Base-by-base conservation (phyloP, 2,888 invertebrate genomes). In the Amiota minor region DNA sequence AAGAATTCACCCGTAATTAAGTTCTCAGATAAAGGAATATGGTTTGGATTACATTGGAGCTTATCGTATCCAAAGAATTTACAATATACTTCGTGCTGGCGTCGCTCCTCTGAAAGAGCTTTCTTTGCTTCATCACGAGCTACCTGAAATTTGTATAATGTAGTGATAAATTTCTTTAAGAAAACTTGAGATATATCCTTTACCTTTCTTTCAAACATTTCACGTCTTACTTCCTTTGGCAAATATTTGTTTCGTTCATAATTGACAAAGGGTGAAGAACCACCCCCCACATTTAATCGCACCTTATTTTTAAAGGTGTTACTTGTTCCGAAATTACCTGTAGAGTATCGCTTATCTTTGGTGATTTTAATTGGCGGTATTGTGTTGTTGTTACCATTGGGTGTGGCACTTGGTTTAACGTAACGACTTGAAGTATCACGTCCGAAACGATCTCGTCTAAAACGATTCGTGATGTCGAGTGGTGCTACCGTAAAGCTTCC, bases 61-160 rank as follows among this genome's bases (percentile, higher is more conserved):
- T 88, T 84, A 78, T 90, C 89, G 1, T 87, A 78, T 0, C 89
- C 89, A 77, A 89, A 90, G 76, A 88, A 89, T 59, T 87, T 83
- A 72, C 89, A 90, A 76, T 89, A 89, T 9, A 83, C 80, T 64
- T 89, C 89, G 50, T 89, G 89, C 75, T 88, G 87, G 0, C 87
- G 84, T 70, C 86, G 85, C 72, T 88, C 87, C 76, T 87, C 88
- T 18, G 87, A 82, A 23, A 87, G 82, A 18, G 88, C 88, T 73
- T 88, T 89, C 76, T 89, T 89, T 0, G 88, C 89, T 80, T 89
- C 88, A 76, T 88, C 88, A 62, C 88, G 85, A 6, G 90, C 90
- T 53, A 90, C 89, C 88, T 89, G 61, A 35, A 35, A 35, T 35
- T 35, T 35, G 35, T 35, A 6, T 35, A 35, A 53, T 70, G 9